Evolutionary conservation across 2,797 vertebrate genomes (phyloP), one percentile per base, ranked within the genome.

Genomic region (Neostethus bicornis): DNA sequence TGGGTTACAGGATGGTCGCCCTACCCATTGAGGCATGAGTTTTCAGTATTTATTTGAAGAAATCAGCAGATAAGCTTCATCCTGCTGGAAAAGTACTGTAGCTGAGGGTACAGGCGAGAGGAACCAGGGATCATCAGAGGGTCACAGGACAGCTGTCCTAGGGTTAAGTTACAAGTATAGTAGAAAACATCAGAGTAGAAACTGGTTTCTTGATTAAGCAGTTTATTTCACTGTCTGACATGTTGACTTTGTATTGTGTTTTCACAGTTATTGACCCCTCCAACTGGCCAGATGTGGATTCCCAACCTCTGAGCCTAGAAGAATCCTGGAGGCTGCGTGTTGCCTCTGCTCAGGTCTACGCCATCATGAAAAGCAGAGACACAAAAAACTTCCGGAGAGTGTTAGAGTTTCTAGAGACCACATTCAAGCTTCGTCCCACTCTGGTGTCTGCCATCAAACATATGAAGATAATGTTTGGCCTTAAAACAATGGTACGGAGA

Each of bases 401-500:
- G 13, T 29, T 84, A 43, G 17, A 24, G 20, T 87, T 92, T 32
- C 39, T 92, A 58, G 83, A 92, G 5, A 45, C 51, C 14, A 84
- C 61, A 0, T 45, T 84, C 68, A 57, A 19, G 9, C 81, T 91
- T 17, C 49, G 86, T 1, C 91, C 90, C 42, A 26, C 25, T 17
- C 79, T 93, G 21, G 88, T 91, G 5, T 4, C 80, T 3, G 61
- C 87, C 45, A 89, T 93, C 50, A 91, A 90, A 78, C 92, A 92
- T 79, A 91, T 92, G 92, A 93, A 93, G 79, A 85, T 93, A 61
- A 26, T 87, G 58, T 93, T 92, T 59, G 92, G 92, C 32, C 79
- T 93, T 4, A 91, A 91, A 76, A 91, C 91, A 7, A 61, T 91
- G 89, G 92, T 93, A 75, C 3, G 56, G 39, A 64, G 52, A 29